Base-by-base conservation (phyloP, 2,888 invertebrate genomes). In the Caenorhabditis drosophilae region DNA sequence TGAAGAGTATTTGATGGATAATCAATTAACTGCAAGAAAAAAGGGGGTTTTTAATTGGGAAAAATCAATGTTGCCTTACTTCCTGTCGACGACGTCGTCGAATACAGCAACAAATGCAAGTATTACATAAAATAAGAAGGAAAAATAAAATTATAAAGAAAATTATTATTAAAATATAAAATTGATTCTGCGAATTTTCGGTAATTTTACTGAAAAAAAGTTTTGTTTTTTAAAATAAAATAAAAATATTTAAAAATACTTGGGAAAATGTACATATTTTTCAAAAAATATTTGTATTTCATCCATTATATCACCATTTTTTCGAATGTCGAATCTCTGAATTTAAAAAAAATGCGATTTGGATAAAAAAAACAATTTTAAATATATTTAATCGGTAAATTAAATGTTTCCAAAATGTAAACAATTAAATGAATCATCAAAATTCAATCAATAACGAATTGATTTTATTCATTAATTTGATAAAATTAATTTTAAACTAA, bases 1-100 rank as follows among this genome's bases (percentile, higher is more conserved):
- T 71, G 67, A 1, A 71, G 62, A 11, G 71, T 71, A 27, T 64
- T 61, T 15, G 67, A 68, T n/a, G 67, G 67, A 27, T 71, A 71
- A 47, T 71, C 59, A 48, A 66, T 58, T 11, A 66, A 31, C 66
- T 66, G 66, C 18, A 58, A 58, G 38, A 4, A 9, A 27, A 16
- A 20, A 6, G 35, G 34, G 18, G 4, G 3, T 40, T 11, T 11
- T 36, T 7, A 16, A 12, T 42, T 42, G 22, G 9, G 34, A 38
- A 26, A 11, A 40, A 31, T 31, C 38, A 26, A 25, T 16, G 25
- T 7, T 31, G 18, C 7, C 53, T 23, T 15, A 63, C 64, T 58
- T 64, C 64, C 18, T 55, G 34, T n/a, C 48, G 40, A 15, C 54
- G 18, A 20, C 58, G 35, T 41, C 26, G 53, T 16, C 58, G 31